Percentiles rank a stretch among this genome's conserved stretches.
Conservation (phyloP, 2,888 invertebrate genomes). For the Malacosoma neustria region DNA sequence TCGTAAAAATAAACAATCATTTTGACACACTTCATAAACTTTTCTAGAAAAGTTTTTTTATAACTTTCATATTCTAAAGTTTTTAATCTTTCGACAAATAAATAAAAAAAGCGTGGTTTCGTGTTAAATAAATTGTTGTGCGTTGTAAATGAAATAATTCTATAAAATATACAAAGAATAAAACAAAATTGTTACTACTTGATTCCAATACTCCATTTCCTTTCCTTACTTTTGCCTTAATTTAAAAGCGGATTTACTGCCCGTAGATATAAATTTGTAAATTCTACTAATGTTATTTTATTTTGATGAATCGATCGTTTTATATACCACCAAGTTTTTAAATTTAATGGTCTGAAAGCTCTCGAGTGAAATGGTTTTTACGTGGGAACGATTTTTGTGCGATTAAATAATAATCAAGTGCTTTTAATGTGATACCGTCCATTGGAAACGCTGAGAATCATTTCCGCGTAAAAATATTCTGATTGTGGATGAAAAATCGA, state of each 20-base stretch:
- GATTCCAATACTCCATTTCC: too few relatives aligned
- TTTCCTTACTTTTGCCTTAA: too few relatives aligned
- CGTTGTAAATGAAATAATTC: too few relatives aligned
- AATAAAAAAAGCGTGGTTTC: conserved; percentile 28
- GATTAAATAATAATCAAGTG: conserved; percentile 55
- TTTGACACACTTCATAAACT: conserved; percentile 38
- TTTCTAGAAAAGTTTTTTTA: conserved; percentile 31
- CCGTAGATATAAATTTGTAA: neutral
- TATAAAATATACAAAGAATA: too few relatives aligned
- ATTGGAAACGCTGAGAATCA: conserved; percentile 73
- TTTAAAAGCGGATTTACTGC: neutral
- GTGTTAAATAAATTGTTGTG: too few relatives aligned
- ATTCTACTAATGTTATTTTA: neutral
- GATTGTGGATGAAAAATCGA: conserved; percentile 73
- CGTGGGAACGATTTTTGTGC: conserved; percentile 76
- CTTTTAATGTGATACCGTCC: conserved; percentile 61
- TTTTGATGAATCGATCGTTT: conserved; percentile 12
- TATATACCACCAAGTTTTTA: conserved; percentile 22
- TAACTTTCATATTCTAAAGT: conserved; percentile 24
- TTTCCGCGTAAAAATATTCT: conserved; percentile 75
- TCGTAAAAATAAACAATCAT: conserved; percentile 21
- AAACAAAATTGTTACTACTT: too few relatives aligned
- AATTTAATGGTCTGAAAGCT: conserved; percentile 69
- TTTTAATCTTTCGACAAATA: conserved; percentile 15
- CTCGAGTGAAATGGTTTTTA: conserved; percentile 76